Evolutionary conservation across 2,113 vertebrate species (phyloP).

Genomic region (Cyphomyrus plagiostoma): DNA sequence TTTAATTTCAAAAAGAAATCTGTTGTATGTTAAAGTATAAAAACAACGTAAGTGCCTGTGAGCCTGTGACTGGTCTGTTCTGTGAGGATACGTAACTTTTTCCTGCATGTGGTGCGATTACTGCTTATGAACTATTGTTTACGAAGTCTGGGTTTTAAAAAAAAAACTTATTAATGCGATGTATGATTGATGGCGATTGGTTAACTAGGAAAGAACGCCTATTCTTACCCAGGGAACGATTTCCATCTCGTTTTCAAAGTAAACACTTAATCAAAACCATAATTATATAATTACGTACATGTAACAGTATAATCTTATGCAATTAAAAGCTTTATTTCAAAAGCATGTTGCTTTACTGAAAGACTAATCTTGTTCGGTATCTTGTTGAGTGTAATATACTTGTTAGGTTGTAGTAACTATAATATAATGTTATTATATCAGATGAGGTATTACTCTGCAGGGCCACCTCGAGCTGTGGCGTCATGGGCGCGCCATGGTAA

Average conservation of each 20-base stretch:
- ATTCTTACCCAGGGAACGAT: neutral
- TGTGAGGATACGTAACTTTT: neutral
- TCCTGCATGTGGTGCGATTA: neutral
- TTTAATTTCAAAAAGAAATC: neutral
- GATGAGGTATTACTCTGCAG: neutral
- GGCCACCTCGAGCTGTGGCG: neutral
- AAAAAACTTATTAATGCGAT: neutral
- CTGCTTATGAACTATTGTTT: neutral
- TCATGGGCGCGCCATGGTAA: conserved; percentile 17
- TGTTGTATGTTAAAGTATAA: neutral
- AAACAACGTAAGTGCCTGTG: neutral
- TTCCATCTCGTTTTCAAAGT: neutral
- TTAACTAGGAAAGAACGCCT: neutral
- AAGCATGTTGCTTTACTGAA: neutral
- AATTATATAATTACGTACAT: neutral
- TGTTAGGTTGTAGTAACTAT: neutral
- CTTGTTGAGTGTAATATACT: neutral
- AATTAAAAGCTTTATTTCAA: neutral
- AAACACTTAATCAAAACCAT: neutral
- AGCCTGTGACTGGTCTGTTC: neutral
- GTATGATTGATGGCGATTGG: neutral
- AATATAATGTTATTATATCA: neutral
- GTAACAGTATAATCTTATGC: neutral
- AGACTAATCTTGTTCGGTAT: neutral
- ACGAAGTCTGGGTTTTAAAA: neutral